phyloP scores from a whole-genome alignment of 2,797 vertebrate species.

The Brachymystax lenok region DNA sequence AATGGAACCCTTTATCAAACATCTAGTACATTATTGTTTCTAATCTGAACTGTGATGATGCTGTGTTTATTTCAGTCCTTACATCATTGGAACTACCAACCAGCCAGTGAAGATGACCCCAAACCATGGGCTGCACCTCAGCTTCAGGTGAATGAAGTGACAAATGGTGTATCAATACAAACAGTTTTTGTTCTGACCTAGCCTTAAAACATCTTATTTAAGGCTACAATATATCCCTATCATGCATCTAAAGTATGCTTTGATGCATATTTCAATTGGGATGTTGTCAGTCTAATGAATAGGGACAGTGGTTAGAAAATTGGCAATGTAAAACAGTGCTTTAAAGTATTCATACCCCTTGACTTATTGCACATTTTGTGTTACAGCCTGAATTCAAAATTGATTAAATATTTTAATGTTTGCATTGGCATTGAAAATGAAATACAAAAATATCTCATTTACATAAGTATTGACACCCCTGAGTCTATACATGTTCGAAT shows the following conservation, averaged over 20 bases:
- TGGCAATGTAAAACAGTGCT: too few species aligned
- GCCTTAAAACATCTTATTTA: not conserved
- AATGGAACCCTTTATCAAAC: not conserved
- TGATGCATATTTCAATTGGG: not conserved
- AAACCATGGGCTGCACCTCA: slow-evolving; percentile 94
- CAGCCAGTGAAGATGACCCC: slow-evolving; percentile 97
- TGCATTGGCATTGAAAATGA: too few species aligned
- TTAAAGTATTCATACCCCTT: too few species aligned
- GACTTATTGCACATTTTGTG: too few species aligned
- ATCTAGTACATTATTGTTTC: not conserved
- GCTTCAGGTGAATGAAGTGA: slow-evolving; percentile 85
- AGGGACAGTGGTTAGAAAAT: not conserved
- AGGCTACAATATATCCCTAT: not conserved
- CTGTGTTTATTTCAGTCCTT: slow-evolving; percentile 80
- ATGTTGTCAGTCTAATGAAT: not conserved
- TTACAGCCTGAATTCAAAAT: too few species aligned
- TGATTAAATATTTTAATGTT: too few species aligned
- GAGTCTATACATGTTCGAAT: too few species aligned
- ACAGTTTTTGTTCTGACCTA: not conserved
- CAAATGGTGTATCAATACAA: too few species aligned
- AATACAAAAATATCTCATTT: too few species aligned
- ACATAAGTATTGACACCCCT: too few species aligned
- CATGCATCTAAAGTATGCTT: not conserved
- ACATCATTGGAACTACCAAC: slow-evolving; percentile 97
- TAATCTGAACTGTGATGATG: slow-evolving; percentile 15